Conservation (phyloP, 1,140 invertebrate genomes). For the Pogonomyrmex barbatus region DNA sequence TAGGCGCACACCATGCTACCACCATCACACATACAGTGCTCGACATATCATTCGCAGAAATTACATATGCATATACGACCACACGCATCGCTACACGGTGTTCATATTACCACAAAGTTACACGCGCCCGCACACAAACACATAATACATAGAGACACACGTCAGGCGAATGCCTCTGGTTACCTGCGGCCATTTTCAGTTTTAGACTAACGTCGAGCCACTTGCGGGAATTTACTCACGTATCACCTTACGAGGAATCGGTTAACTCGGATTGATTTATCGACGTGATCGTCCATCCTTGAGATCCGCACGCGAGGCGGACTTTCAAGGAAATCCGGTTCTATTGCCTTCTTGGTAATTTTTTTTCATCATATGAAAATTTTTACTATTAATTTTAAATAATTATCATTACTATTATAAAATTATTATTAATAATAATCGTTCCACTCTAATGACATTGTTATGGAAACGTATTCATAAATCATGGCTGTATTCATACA, state of each 20-base stretch:
- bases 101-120: conserved; percentile 33
- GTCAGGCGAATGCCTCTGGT: conserved; percentile 38
- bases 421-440: not conserved
- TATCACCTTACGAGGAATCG: not conserved
- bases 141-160: not conserved
- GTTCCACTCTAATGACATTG: not conserved
- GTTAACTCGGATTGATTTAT: not conserved
- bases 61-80: conserved; percentile 71
- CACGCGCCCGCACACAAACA: not conserved
- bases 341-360: not conserved
- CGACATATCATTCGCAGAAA: conserved; percentile 75
- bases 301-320: not conserved
- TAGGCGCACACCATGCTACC: conserved; percentile 66
- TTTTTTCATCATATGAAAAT: no score
- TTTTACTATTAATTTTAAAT: no score
- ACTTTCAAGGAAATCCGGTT: not conserved
- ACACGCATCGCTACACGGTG: conserved; percentile 33
- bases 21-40: conserved; percentile 71
- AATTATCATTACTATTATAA: not conserved
- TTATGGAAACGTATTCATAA: not conserved
- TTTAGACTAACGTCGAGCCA: conserved; percentile 25
- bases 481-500: conserved; percentile 19
- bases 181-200: conserved; percentile 51
- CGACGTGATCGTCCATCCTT: not conserved
- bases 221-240: conserved; percentile 26